A percentile compares a stretch with the other conserved stretches of the same genome.
phyloP scores from a whole-genome alignment of 2,888 invertebrate genomes.

The Caenorhabditis sp. region DNA sequence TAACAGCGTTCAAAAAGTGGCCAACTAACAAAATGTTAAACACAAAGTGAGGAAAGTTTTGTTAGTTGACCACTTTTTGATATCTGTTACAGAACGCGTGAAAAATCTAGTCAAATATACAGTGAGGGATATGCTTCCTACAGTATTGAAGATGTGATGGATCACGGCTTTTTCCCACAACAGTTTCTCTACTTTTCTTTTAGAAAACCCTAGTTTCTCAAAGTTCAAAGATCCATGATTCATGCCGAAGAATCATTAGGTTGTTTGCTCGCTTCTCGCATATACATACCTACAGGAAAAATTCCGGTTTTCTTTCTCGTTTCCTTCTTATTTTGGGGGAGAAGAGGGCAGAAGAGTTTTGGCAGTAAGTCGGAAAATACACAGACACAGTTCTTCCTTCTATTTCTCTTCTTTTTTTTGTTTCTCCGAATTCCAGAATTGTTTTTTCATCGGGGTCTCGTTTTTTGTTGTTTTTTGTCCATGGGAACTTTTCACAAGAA shows the following conservation, averaged over 20 bases:
- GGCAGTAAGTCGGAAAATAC: conserved; percentile 47
- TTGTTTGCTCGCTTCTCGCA: conserved; percentile 42
- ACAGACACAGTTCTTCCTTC: conserved; percentile 16
- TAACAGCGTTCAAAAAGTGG: too few relatives aligned
- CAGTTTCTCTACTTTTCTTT: not conserved
- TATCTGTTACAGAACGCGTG: too few relatives aligned
- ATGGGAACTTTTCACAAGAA: conserved; percentile 6
- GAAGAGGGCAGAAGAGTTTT: conserved; percentile 24
- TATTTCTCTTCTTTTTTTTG: conserved; percentile 8
- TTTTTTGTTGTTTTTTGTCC: conserved; percentile 9
- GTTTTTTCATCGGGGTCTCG: not conserved
- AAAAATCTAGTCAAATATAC: too few relatives aligned
- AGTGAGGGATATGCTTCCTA: too few relatives aligned
- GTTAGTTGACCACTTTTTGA: too few relatives aligned
- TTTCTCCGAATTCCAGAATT: conserved; percentile 11
- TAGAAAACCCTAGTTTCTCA: not conserved
- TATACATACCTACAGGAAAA: not conserved
- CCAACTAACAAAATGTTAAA: too few relatives aligned
- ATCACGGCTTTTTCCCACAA: too few relatives aligned
- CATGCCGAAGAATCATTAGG: conserved; percentile 24
- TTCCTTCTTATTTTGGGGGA: not conserved
- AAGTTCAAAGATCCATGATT: conserved; percentile 35
- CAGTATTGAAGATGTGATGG: too few relatives aligned
- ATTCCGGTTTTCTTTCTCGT: conserved; percentile 34
- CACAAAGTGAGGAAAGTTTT: too few relatives aligned